phyloP scores from a whole-genome alignment of 2,113 vertebrate species.

The Apteryx owenii region DNA sequence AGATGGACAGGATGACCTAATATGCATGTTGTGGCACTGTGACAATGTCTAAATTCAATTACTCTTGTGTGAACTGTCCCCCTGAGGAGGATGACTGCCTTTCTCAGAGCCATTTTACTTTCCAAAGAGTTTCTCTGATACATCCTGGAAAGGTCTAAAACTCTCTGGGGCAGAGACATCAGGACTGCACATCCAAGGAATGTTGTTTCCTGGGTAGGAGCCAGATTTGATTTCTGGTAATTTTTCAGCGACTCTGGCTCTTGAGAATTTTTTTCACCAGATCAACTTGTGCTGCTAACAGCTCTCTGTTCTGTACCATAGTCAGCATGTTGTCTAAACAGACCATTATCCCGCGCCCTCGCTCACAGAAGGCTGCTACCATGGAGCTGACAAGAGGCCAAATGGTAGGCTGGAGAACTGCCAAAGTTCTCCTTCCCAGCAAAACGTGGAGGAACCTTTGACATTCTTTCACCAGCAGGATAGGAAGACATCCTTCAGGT shows the following conservation, averaged over 20 bases:
- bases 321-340: slow-evolving; percentile 72
- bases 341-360: slow-evolving; percentile 24
- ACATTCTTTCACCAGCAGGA: slow-evolving; percentile 50
- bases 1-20: not conserved
- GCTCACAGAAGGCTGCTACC: slow-evolving; percentile 50
- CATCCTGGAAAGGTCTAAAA: not conserved
- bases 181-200: not conserved
- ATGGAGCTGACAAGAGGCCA: slow-evolving; percentile 67
- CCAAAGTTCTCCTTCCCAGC: slow-evolving; percentile 67
- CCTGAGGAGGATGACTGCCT: not conserved
- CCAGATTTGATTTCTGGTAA: slow-evolving; percentile 34
- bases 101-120: not conserved
- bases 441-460: slow-evolving; percentile 53
- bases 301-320: slow-evolving; percentile 45
- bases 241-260: slow-evolving; percentile 44
- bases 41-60: not conserved
- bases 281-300: slow-evolving; percentile 43
- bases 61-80: not conserved
- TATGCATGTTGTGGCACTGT: not conserved
- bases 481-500: slow-evolving; percentile 11
- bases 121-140: not conserved
- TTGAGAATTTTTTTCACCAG: slow-evolving; percentile 50
- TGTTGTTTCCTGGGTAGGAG: slow-evolving; percentile 2
- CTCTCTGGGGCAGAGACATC: not conserved
- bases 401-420: slow-evolving; percentile 68